A percentile compares a stretch with the other conserved stretches of the same genome.
phyloP scores from a whole-genome alignment of 2,113 vertebrate species.

The Vombatus ursinus region DNA sequence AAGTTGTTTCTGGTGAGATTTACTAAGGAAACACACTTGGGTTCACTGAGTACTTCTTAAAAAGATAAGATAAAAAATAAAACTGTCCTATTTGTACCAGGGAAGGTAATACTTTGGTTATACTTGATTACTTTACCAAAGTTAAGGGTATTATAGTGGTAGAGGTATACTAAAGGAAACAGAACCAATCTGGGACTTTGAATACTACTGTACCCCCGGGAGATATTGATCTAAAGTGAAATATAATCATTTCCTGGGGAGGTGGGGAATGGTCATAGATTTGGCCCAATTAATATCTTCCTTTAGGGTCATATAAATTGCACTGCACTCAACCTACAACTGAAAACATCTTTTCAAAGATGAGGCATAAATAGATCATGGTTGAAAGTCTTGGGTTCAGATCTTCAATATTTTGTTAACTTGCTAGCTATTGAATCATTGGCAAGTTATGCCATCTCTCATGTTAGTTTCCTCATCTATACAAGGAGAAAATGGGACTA shows the following conservation, averaged over 20 bases:
- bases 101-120: background rate
- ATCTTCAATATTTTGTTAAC: no score
- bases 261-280: fast-evolving
- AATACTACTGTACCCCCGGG: background rate
- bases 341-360: background rate
- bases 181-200: background rate
- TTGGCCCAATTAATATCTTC: background rate
- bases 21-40: background rate
- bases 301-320: background rate
- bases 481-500: no score
- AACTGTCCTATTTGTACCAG: background rate
- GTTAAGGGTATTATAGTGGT: background rate
- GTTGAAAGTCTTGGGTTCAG: no score
- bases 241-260: background rate
- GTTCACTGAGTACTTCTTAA: background rate
- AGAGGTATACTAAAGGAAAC: background rate
- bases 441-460: no score
- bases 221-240: background rate
- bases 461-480: no score
- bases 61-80: background rate
- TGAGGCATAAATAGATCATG: background rate
- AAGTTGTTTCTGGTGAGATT: background rate
- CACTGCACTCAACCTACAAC: background rate
- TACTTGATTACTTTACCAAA: background rate
- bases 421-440: no score